Evolutionary conservation across 2,888 invertebrate genomes (phyloP), one percentile per base, ranked within the genome.

Genomic region (Dusona sp.): DNA sequence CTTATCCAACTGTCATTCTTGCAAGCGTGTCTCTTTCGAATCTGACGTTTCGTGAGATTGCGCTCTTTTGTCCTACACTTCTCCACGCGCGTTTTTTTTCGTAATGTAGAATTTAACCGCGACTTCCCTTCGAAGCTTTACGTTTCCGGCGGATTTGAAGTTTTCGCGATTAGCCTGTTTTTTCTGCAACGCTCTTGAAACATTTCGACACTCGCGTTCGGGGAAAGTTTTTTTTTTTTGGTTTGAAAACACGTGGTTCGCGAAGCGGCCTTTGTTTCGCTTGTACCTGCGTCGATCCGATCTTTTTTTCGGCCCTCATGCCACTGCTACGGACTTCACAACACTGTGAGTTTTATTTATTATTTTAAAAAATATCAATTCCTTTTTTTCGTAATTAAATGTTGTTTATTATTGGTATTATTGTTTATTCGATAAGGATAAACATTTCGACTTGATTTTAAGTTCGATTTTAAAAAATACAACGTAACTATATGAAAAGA

Each of bases 1-100:
- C 74, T 42, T 45, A 48, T 73, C 89, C 91, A 90, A 91, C 91
- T 91, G 91, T 91, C 91, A 91, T 86, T 90, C 72, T 54, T 29
- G 16, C 51, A 25, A 33, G 65, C 67, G 73, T 45, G 70, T 74
- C 67, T 75, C 22, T 70, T 85, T 86, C 82, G 83, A 83, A 87
- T 86, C 83, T 83, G 79, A 86, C 83, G 83, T 84, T 86, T 84
- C 61, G 83, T 42, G 70, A 81, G 67, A 86, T 80, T 77, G 67
- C 79, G 80, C 79, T 48, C 61, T 68, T 70, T 72, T 29, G 61
- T 45, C 42, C n/a, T 29, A 64, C 3, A 33, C 54, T 54, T 19
- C 29, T 29, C 16, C 16, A 25, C 29, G 36, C 48, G 33, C 33
- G 51, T 36, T 6, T 11, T 19, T 33, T 67, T 67, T 67, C 38